phyloP scores from a whole-genome alignment of 2,888 invertebrate species.

The Amphipyra berbera region DNA sequence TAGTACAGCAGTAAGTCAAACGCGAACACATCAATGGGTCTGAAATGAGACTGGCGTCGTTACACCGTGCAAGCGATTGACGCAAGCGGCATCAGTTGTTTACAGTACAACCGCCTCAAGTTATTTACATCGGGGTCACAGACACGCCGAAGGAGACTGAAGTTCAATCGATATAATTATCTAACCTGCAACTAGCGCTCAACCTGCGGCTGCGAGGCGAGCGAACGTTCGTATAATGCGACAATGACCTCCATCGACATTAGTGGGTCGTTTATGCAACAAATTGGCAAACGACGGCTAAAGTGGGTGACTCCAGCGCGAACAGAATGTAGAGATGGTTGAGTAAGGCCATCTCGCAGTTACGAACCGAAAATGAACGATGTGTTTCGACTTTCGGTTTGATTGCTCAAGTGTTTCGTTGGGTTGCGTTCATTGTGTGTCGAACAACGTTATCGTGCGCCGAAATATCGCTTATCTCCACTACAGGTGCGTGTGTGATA shows the following conservation, averaged over 20 bases:
- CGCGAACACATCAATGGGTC: conserved; percentile 73
- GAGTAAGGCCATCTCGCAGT: conserved; percentile 74
- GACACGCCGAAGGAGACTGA: conserved; percentile 87
- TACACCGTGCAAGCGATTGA: conserved; percentile 79
- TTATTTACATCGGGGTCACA: conserved; percentile 90
- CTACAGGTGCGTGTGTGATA: conserved; percentile 74
- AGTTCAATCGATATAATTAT: conserved; percentile 85
- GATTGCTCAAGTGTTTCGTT: conserved; percentile 64
- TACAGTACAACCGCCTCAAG: conserved; percentile 86
- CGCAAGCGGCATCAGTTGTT: conserved; percentile 86
- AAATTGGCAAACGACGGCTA: conserved; percentile 76
- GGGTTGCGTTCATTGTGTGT: conserved; percentile 60
- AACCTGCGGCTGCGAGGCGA: conserved; percentile 53
- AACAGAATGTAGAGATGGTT: conserved; percentile 76
- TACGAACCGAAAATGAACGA: conserved; percentile 59
- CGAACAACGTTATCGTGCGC: conserved; percentile 72
- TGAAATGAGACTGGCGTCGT: conserved; percentile 52
- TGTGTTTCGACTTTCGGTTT: conserved; percentile 52
- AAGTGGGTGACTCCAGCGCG: conserved; percentile 79
- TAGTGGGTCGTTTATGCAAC: conserved; percentile 88
- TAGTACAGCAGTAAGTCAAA: conserved; percentile 71
- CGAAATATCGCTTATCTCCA: conserved; percentile 75
- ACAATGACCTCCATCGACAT: conserved; percentile 87
- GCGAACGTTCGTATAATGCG: conserved; percentile 76
- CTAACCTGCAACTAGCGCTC: conserved; percentile 75